Evolutionary conservation across 2,113 vertebrate species (phyloP).

Genomic region (Recurvirostra avosetta): DNA sequence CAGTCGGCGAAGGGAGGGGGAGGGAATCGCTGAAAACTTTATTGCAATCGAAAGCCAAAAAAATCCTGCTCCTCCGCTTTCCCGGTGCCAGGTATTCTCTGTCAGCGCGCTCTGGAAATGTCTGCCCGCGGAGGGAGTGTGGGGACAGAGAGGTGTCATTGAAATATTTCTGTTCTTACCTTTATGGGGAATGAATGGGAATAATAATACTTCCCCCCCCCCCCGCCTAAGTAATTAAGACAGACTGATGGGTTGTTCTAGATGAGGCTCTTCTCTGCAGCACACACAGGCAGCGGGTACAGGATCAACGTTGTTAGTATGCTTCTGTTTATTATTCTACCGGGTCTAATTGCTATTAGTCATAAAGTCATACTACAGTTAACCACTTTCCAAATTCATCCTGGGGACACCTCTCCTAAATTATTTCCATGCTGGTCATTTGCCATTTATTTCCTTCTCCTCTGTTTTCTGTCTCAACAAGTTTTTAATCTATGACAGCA

Average conservation of each 20-base stretch:
- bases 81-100: neutral
- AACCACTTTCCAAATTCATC: constrained; percentile 62
- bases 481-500: constrained; percentile 71
- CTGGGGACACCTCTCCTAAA: constrained; percentile 59
- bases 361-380: constrained; percentile 50
- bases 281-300: neutral
- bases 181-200: neutral
- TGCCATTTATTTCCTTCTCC: constrained; percentile 66
- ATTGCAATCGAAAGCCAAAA: neutral
- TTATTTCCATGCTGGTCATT: constrained; percentile 69
- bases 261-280: neutral
- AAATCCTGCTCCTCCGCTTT: constrained; percentile 40
- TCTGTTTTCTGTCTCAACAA: constrained; percentile 71
- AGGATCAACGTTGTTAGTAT: neutral
- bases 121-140: neutral
- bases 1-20: neutral
- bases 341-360: constrained; percentile 42
- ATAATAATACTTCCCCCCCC: neutral
- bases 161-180: neutral
- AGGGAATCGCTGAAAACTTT: constrained; percentile 6
- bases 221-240: neutral
- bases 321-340: constrained; percentile 35
- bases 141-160: neutral
- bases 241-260: neutral
- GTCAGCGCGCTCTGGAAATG: neutral